These are phyloP conservation scores for Octonoba sinensis DNA, from an alignment of 2,888 invertebrate genomes.

Conservation along the genomic window DNA sequence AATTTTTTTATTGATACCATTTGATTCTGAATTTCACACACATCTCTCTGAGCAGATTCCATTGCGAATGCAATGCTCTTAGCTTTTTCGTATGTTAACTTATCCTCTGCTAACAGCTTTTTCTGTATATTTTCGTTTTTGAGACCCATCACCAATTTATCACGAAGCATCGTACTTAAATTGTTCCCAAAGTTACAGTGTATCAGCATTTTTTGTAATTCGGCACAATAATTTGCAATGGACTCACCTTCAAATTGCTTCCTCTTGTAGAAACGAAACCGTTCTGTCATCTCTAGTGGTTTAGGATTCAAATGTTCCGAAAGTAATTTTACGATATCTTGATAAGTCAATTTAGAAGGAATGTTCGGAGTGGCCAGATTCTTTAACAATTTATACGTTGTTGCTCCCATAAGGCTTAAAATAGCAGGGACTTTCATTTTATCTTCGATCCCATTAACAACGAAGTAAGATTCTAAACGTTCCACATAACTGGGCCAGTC, in stretches of 20 bases:
- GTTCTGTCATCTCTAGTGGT: conserved; percentile 49
- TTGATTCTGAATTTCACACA: conserved; percentile 49
- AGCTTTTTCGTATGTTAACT: conserved; percentile 47
- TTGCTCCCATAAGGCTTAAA: conserved; percentile 46
- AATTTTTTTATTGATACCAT: too few relatives aligned
- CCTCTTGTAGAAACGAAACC: conserved; percentile 48
- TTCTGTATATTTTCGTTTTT: conserved; percentile 47
- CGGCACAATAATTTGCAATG: conserved; percentile 46
- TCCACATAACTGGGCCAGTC: conserved; percentile 45
- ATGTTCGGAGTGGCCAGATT: conserved; percentile 44
- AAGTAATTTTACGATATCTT: conserved; percentile 50
- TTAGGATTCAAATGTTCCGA: conserved; percentile 45
- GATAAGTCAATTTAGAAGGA: conserved; percentile 45
- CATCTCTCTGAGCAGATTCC: conserved; percentile 47
- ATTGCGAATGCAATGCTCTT: conserved; percentile 49
- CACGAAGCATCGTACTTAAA: conserved; percentile 43
- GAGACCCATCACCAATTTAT: conserved; percentile 49
- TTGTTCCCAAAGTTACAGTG: conserved; percentile 45
- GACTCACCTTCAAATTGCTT: conserved; percentile 47
- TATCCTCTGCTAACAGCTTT: conserved; percentile 45
- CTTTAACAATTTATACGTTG: conserved; percentile 48
- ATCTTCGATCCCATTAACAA: conserved; percentile 46
- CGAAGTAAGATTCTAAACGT: conserved; percentile 44
- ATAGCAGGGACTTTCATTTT: conserved; percentile 36
- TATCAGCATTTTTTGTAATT: conserved; percentile 43